phyloP scores from a whole-genome alignment of 2,888 invertebrate genomes.

The Graphium colonna region DNA sequence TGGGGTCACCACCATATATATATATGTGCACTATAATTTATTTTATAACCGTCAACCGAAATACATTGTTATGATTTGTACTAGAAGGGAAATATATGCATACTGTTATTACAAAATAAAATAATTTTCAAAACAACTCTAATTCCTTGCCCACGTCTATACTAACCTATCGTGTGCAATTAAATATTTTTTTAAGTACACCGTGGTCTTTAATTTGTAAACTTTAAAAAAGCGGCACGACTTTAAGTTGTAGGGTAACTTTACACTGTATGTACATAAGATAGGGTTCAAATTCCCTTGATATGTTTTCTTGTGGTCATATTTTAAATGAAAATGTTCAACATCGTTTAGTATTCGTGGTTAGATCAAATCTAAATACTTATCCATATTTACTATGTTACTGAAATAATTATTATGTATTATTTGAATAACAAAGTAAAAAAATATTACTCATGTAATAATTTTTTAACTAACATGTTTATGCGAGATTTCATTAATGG shows the following conservation, averaged over 20 bases:
- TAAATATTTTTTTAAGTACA: constrained; percentile 53
- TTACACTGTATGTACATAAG: not conserved
- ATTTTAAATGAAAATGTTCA: not conserved
- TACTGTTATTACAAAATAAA: constrained; percentile 6
- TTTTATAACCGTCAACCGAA: not conserved
- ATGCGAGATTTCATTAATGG: too few relatives aligned
- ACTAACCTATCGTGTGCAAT: constrained; percentile 37
- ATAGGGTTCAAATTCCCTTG: constrained; percentile 1
- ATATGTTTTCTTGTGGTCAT: not conserved
- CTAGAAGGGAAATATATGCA: not conserved
- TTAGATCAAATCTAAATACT: not conserved
- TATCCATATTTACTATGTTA: not conserved
- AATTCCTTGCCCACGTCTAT: constrained; percentile 30
- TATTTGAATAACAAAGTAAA: too few relatives aligned
- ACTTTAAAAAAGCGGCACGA: constrained; percentile 9
- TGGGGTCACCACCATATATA: too few relatives aligned
- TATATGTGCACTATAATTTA: not conserved
- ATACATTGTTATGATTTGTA: not conserved
- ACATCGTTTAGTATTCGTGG: not conserved
- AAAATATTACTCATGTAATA: too few relatives aligned
- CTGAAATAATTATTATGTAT: too few relatives aligned
- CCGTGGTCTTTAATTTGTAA: constrained; percentile 56
- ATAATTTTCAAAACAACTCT: not conserved
- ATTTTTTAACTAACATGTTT: too few relatives aligned
- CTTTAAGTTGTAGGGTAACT: not conserved